Evolutionary conservation across 2,797 vertebrate species (phyloP).

Genomic region (Apogon talboti): DNA sequence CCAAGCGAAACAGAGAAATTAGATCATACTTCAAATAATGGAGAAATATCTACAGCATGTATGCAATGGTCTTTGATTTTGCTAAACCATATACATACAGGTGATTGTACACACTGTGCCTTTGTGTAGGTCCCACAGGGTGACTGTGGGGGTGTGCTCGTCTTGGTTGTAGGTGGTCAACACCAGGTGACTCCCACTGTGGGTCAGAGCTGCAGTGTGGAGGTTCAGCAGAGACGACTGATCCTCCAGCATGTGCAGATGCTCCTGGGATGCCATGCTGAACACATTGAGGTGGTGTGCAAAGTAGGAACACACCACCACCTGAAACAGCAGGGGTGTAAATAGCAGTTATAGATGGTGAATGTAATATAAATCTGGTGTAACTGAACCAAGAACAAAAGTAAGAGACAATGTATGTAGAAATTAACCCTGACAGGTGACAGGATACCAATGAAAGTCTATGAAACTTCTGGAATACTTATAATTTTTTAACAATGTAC

Average conservation of each 20-base stretch:
- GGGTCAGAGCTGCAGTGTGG: constrained; percentile 64
- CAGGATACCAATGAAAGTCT: no score
- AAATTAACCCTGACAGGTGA: no score
- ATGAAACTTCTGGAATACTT: no score
- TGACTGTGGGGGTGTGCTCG: constrained; percentile 67
- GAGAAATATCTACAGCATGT: no score
- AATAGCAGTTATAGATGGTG: background rate
- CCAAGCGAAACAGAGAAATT: no score
- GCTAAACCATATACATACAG: background rate
- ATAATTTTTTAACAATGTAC: no score
- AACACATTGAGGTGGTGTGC: constrained; percentile 71
- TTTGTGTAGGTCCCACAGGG: constrained; percentile 69
- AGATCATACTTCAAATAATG: no score
- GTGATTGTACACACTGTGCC: constrained; percentile 43
- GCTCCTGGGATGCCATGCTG: constrained; percentile 64
- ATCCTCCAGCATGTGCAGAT: constrained; percentile 72
- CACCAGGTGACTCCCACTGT: constrained; percentile 59
- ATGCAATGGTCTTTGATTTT: no score
- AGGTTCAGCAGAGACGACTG: constrained; percentile 69
- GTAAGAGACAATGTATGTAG: no score
- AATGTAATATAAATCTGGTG: no score
- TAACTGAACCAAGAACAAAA: no score
- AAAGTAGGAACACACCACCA: constrained; percentile 75
- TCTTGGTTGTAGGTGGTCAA: constrained; percentile 70
- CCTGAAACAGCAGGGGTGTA: constrained; percentile 30